These are phyloP conservation scores for Neuroterus valhalla DNA, from an alignment of 1,140 invertebrate genomes.

Conservation along the genomic window DNA sequence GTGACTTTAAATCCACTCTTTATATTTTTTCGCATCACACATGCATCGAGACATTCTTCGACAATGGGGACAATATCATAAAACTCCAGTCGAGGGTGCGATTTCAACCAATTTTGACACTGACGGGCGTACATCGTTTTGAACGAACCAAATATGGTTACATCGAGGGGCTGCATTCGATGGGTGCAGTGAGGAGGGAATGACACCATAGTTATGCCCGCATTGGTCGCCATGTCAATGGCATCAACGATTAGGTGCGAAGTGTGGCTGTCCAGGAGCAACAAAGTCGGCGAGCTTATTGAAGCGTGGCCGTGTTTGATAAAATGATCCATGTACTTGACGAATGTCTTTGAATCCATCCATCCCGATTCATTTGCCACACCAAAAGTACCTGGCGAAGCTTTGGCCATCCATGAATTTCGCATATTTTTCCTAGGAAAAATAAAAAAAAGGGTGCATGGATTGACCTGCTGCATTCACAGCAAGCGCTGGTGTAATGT, in stretches of 20 bases:
- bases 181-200: no score
- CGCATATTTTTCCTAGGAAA: no score
- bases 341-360: conserved; percentile 30
- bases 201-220: conserved; percentile 58
- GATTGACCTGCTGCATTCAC: conserved; percentile 56
- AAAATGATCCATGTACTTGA: conserved; percentile 64
- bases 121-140: no score
- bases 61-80: no score
- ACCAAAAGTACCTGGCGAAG: neutral
- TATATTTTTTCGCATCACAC: no score
- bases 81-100: neutral
- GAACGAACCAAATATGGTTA: conserved; percentile 26
- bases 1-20: no score
- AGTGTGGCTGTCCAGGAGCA: no score
- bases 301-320: conserved; percentile 55
- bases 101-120: neutral
- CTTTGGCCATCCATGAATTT: conserved; percentile 14
- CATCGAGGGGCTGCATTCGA: no score
- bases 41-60: no score
- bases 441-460: conserved; percentile 57
- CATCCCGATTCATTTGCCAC: conserved; percentile 29
- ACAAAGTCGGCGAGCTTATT: conserved; percentile 46
- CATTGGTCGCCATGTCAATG: conserved; percentile 58
- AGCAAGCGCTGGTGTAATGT: neutral
- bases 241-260: conserved; percentile 64